These are phyloP conservation scores for Oncopodura yosiiana DNA, from an alignment of 1,140 invertebrate genomes.

Conservation along the genomic window DNA sequence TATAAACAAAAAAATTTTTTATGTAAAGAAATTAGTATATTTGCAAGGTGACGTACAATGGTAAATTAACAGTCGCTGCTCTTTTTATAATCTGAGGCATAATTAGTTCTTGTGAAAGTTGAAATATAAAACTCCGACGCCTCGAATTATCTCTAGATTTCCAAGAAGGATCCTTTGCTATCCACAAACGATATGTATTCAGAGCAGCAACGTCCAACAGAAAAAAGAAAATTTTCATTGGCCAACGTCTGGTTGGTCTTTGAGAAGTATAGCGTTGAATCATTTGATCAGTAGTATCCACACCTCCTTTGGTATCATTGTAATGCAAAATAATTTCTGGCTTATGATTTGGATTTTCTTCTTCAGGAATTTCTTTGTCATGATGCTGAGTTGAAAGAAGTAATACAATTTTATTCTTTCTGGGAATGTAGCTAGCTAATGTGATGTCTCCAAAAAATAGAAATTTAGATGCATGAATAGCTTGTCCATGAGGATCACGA, in stretches of 20 bases:
- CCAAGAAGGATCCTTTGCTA: not conserved
- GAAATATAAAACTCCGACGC: not conserved
- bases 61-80: too few species aligned
- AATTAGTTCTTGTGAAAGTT: not conserved
- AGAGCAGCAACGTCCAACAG: constrained; percentile 1
- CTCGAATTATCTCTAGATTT: not conserved
- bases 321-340: constrained; percentile 6
- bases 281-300: constrained; percentile 16
- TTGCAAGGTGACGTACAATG: too few species aligned
- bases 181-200: not conserved
- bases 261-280: not conserved
- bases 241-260: not conserved
- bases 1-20: too few species aligned
- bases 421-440: too few species aligned
- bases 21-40: too few species aligned
- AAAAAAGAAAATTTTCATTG: not conserved
- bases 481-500: too few species aligned
- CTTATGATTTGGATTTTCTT: not conserved
- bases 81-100: not conserved
- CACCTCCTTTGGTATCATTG: constrained; percentile 7
- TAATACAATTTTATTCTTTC: not conserved
- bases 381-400: constrained; percentile 2
- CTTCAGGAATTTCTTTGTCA: not conserved
- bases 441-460: too few species aligned
- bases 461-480: too few species aligned